Evolutionary conservation across 1,140 invertebrate genomes (phyloP), one percentile per base, ranked within the genome.

Genomic region (Ladona fulva): DNA sequence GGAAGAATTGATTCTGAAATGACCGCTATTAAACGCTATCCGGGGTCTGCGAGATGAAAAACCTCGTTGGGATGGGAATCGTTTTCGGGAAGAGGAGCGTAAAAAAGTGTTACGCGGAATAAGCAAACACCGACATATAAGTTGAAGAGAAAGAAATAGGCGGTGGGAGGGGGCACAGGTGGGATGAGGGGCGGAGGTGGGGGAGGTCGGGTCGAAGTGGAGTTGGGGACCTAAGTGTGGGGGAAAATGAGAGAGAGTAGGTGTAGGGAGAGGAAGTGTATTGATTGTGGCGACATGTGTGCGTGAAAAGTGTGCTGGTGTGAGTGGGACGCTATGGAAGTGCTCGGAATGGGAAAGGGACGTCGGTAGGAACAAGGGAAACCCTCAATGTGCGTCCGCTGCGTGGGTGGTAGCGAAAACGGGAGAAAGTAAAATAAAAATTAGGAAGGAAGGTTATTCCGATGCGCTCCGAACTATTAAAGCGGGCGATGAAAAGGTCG

Each of bases 371-470:
- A 66, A 10, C 10, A 19, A 22, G 12, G 1, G 52, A 66, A 66
- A 22, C 52, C 52, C 52, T 66, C n/a, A 11, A 11, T 19, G 44
- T 19, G 44, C 44, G 44, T n/a, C n/a, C n/a, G 44, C 19, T 52
- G 10, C 12, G 52, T 66, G 52, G 16, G 52, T 66, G 52, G 44
- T 10, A 10, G 44, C 10, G 10, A 10, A 19, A 52, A 52, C 10
- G 44, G n/a, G 52, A 66, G 52, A 66, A 66, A 66, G 52, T 66
- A 66, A 66, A 66, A 66, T 66, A 66, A 66, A 52, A 52, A 52
- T 52, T 52, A 19, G 44, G 44, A 19, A 52, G 10, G 19, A 19
- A 52, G 44, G 44, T 52, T 52, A 52, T 10, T 52, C 44, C 44
- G 44, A 19, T 52, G 44, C 44, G 44, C 10, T 52, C 10, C 10